Evolutionary conservation across 2,888 invertebrate genomes (phyloP).

Genomic region (Chrysotoxum bicinctum): DNA sequence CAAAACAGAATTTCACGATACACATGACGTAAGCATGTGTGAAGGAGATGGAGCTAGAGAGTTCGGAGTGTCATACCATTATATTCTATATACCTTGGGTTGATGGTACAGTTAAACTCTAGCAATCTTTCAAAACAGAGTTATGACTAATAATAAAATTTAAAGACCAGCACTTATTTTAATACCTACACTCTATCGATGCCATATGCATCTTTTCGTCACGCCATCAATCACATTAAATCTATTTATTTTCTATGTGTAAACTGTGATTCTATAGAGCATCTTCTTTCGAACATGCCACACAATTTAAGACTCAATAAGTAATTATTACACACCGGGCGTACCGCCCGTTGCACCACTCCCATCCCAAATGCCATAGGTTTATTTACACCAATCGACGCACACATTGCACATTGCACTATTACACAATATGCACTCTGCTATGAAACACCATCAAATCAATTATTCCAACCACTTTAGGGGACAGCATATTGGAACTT

Average conservation of each 20-base stretch:
- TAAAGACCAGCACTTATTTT: no score
- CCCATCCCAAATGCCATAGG: constrained; percentile 20
- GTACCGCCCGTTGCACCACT: constrained; percentile 14
- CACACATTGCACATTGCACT: not conserved
- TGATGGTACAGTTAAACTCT: no score
- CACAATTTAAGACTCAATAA: not conserved
- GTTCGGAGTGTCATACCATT: no score
- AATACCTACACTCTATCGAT: not conserved
- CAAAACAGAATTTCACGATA: no score
- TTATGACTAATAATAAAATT: no score
- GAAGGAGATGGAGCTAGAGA: no score
- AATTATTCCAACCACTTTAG: constrained; percentile 42
- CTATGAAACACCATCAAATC: constrained; percentile 42
- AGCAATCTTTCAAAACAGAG: no score
- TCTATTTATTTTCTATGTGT: not conserved
- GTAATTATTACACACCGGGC: not conserved
- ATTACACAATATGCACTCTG: constrained; percentile 38
- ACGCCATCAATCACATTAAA: not conserved
- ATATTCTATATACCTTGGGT: no score
- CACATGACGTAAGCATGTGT: no score
- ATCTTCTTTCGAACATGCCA: constrained; percentile 9
- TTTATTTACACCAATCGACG: not conserved
- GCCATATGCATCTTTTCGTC: not conserved
- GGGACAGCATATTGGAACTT: constrained; percentile 24
- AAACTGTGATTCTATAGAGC: not conserved